Base-by-base conservation (phyloP, 2,113 vertebrate genomes). In the Nothocercus julius region DNA sequence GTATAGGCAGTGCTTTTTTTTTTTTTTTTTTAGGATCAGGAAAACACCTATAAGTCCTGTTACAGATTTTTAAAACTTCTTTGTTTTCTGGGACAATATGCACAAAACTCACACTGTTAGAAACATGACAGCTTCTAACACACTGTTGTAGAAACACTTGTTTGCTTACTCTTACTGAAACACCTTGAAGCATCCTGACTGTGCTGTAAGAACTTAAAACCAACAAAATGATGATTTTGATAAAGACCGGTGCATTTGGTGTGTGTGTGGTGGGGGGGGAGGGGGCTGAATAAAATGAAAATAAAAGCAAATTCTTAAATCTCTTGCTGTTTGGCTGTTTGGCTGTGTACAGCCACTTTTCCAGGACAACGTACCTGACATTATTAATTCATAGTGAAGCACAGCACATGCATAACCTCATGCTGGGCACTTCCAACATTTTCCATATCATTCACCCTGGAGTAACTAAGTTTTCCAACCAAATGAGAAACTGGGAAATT, bases 11-110 rank as follows among this genome's bases (percentile, higher is more conserved):
- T 67, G 54, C 47, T 91, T 87, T 95, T 86, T 56, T 28, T 28
- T 14, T 76, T 89, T 92, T 93, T 85, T 91, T 70, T 95, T 54
- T 95, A 97, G 94, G 91, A 96, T 83, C 82, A 92, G 77, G 75
- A 92, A 92, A 97, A 96, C 87, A 96, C 20, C 85, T 91, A 75
- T 79, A 96, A 92, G 73, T 76, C 40, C 56, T 49, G 51, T 45
- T 92, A 90, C 85, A 77, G 88, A 79, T 95, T 93, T 72, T 21
- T 91, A 95, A 79, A 92, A 77, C 32, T 44, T 72, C 58, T 84
- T 77, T 75, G 27, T 66, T 89, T 81, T 84, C 7, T 62, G 72
- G 38, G 49, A 81, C 87, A 77, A 89, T 20, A 90, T 7, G 30
- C 42, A 67, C 17, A 25, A 6, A 81, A 28, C 22, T 47, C 51